Evolutionary conservation across 2,113 vertebrate species (phyloP), one percentile per base, ranked within the genome.

Genomic region (Gymnocephalus cernua): DNA sequence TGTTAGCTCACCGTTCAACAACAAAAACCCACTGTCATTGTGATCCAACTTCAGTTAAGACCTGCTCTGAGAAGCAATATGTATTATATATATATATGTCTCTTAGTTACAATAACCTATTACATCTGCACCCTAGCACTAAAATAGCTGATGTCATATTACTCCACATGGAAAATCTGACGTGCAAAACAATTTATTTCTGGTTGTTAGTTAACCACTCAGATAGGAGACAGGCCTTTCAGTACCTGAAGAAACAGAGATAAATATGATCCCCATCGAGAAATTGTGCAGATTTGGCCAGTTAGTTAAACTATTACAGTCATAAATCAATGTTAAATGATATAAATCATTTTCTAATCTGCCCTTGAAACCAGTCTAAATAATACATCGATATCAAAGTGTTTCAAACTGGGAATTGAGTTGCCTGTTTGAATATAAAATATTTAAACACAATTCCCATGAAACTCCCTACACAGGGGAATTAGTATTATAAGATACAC

Each of bases 181-280:
- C n/a, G 41, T 69, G 68, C 50, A 68, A 86, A 82, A 71, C 69
- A 82, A 65, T 65, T 80, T 77, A 74, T 80, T 75, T 64, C 8
- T 58, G 19, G 32, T 59, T 76, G 70, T 68, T 75, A 4, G 21
- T 35, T 48, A 45, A 50, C 11, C 1, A 2, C 51, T 35, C 4
- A 57, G 44, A 78, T 15, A 27, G 10, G 3, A 27, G 58, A 58
- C 11, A 4, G 18, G 16, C 23, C 54, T 38, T n/a, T 25, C 4
- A n/a, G 10, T 35, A 69, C 41, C 48, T 45, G 9, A 3, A 48
- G 10, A 58, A 68, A 51, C 14, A 41, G 3, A 51, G 16, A 67
- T 41, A 59, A 64, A 67, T 13, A 21, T 61, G 13, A 50, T 57
- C 25, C 12, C 13, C 3, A 38, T 13, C n/a, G 50, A 72, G 16